These are phyloP conservation scores for Oryzias celebensis DNA, from an alignment of 2,113 vertebrate genomes.

Conservation along the genomic window DNA sequence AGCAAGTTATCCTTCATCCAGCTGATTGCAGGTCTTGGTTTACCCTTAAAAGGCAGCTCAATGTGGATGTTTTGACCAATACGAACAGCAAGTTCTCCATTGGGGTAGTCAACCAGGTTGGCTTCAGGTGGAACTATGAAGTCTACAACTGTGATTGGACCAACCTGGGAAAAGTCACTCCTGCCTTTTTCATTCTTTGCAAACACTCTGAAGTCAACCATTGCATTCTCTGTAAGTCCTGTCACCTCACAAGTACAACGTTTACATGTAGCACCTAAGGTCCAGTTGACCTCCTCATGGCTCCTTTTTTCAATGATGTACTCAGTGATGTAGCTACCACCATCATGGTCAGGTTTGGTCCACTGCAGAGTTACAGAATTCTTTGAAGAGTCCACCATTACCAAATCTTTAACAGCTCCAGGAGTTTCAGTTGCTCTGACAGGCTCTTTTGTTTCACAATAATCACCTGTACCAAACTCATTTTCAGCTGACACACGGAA, in stretches of 20 bases:
- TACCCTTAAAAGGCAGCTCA: conserved; percentile 94
- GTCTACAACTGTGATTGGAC: conserved; percentile 91
- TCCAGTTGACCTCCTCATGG: conserved; percentile 84
- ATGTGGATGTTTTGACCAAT: conserved; percentile 92
- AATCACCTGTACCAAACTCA: conserved; percentile 91
- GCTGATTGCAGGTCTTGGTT: conserved; percentile 89
- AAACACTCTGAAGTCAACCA: conserved; percentile 90
- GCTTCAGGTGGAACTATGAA: conserved; percentile 89
- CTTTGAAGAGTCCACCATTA: conserved; percentile 91
- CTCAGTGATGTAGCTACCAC: conserved; percentile 92
- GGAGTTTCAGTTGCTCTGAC: conserved; percentile 94
- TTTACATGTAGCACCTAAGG: conserved; percentile 84
- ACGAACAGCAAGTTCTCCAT: conserved; percentile 87
- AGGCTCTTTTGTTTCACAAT: conserved; percentile 88
- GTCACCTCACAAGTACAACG: conserved; percentile 85
- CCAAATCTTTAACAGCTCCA: conserved; percentile 86
- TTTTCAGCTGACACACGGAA: conserved; percentile 98
- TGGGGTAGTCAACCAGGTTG: conserved; percentile 88
- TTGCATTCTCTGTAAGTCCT: conserved; percentile 86
- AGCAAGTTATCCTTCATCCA: conserved; percentile 93
- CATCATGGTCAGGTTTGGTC: conserved; percentile 94
- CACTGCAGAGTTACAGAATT: conserved; percentile 89
- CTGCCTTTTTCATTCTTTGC: conserved; percentile 96
- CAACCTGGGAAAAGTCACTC: conserved; percentile 87
- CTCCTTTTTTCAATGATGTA: conserved; percentile 92